Evolutionary conservation across 2,113 vertebrate genomes (phyloP), one percentile per base, ranked within the genome.

Genomic region (Syrrhaptes paradoxus): DNA sequence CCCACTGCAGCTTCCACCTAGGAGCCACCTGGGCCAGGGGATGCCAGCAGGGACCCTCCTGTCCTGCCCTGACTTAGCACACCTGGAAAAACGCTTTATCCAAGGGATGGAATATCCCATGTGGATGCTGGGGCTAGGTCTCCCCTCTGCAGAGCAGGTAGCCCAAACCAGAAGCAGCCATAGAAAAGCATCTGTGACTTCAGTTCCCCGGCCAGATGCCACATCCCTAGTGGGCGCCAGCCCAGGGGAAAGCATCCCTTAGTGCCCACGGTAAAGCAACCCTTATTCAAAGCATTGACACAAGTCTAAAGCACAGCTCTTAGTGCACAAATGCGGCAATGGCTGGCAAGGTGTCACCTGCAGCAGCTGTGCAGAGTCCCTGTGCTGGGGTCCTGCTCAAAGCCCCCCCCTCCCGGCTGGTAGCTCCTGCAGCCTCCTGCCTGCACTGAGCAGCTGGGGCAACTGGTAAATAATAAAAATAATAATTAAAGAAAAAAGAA

Each of bases 121-220:
- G 32, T 55, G 36, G 36, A 58, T 62, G 31, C 5, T 43, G 43
- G 31, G 48, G 25, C 16, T 2, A 2, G 12, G 32, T 71, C 43
- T 92, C 28, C 28, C n/a, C 41, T 28, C 49, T 74, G 38, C 55
- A 77, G 46, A 7, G 36, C 14, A 20, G 43, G 24, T 75, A 58
- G 61, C 22, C 66, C 49, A 78, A 17, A 34, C 29, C 71, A 79
- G 78, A 31, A 89, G 51, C 38, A 90, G 71, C 75, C 57, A 17
- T 18, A 93, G 48, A 34, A 79, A 76, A 26, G 5, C 1, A 6
- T 36, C 58, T 86, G 18, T 0, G 4, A 14, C 49, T 70, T 79
- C 0, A 1, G 18, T 66, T 16, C 25, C 36, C 31, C 9, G 8
- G 31, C 31, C 20, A 10, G 4, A 3, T 29, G 51, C n/a, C 32